Percentiles rank a stretch among this genome's conserved stretches.
Evolutionary conservation across 2,888 invertebrate species (phyloP).

Genomic region (Amblyjoppa proteus): DNA sequence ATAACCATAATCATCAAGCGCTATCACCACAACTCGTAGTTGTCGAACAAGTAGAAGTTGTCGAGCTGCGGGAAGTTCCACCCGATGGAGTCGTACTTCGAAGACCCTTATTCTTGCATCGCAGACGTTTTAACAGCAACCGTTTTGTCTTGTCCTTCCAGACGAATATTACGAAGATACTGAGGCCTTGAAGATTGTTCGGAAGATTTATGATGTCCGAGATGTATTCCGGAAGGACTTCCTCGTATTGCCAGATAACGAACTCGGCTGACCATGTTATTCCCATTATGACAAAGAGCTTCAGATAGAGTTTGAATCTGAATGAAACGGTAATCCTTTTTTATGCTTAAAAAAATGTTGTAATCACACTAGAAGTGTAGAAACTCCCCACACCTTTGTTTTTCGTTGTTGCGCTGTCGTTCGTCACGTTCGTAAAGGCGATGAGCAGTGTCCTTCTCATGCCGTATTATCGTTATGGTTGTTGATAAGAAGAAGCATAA

Average conservation of each 20-base stretch:
- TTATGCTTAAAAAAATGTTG: too few species aligned
- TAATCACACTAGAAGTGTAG: too few species aligned
- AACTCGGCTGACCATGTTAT: constrained; percentile 94
- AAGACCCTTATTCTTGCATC: constrained; percentile 76
- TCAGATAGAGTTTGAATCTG: constrained; percentile 92
- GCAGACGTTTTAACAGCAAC: constrained; percentile 88
- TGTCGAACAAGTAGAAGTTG: not conserved
- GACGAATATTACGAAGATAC: constrained; percentile 91
- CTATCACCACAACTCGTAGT: too few species aligned
- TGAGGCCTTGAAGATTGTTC: constrained; percentile 89
- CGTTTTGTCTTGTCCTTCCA: constrained; percentile 89
- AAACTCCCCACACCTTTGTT: too few species aligned
- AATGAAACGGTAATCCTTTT: constrained; percentile 34
- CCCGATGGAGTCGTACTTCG: not conserved
- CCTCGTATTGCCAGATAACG: constrained; percentile 88
- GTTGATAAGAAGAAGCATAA: constrained; percentile 89
- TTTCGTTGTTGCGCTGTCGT: constrained; percentile 81
- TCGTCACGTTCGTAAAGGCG: constrained; percentile 89
- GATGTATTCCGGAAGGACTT: constrained; percentile 81
- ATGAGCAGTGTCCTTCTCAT: constrained; percentile 88
- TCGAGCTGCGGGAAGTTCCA: not conserved
- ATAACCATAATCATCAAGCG: too few species aligned
- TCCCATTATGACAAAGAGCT: constrained; percentile 94
- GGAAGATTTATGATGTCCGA: constrained; percentile 87
- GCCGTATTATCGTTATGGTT: constrained; percentile 88